Conservation (phyloP, 1,140 invertebrate genomes). For the Aphidius gifuensis region DNA sequence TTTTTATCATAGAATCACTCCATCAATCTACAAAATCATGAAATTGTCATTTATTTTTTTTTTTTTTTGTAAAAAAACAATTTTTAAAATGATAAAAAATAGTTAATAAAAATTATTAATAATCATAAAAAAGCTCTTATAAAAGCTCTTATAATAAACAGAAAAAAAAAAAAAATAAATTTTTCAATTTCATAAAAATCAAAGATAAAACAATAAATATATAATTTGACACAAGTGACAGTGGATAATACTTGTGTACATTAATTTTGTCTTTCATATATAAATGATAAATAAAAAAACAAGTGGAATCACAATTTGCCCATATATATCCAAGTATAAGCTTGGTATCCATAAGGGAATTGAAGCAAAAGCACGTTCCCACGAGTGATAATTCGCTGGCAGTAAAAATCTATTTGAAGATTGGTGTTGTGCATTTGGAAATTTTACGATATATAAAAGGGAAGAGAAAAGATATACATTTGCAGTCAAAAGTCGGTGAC, state of each 20-base stretch:
- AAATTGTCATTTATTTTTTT: constrained; percentile 45
- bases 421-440: constrained; percentile 19
- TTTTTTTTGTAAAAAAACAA: not conserved
- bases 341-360: constrained; percentile 2
- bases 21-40: constrained; percentile 40
- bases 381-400: constrained; percentile 29
- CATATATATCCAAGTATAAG: constrained; percentile 15
- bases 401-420: constrained; percentile 46
- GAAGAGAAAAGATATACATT: not conserved
- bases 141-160: no score
- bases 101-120: no score
- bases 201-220: no score
- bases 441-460: no score
- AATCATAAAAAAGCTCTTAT: no score
- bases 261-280: not conserved
- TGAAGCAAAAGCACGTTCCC: constrained; percentile 20
- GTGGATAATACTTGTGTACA: no score
- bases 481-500: constrained; percentile 25
- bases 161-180: no score
- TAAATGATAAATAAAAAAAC: constrained; percentile 7
- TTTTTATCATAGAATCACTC: constrained; percentile 29
- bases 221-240: no score
- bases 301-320: constrained; percentile 3
- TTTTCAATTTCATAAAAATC: no score
- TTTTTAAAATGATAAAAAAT: no score